Evolutionary conservation across 2,797 vertebrate genomes (phyloP).

Genomic region (Gastrophryne carolinensis): DNA sequence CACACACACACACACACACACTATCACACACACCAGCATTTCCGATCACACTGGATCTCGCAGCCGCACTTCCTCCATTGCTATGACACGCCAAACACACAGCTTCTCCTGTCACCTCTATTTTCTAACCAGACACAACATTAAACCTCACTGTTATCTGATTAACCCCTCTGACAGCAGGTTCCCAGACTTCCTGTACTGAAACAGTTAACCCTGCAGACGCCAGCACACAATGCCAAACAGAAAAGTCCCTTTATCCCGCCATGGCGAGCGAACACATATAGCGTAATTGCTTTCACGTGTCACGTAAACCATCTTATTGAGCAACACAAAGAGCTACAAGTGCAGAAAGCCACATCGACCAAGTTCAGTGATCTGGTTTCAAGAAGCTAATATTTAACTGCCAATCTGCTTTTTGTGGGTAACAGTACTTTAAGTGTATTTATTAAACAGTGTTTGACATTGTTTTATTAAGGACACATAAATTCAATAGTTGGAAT

Average conservation of each 20-base stretch:
- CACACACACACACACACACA: too few species aligned
- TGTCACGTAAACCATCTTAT: not conserved
- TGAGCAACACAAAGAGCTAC: not conserved
- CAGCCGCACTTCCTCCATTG: not conserved
- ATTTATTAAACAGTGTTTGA: too few species aligned
- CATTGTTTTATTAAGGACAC: too few species aligned
- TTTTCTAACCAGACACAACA: not conserved
- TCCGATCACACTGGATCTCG: slow-evolving; percentile 57
- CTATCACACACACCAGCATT: slow-evolving; percentile 55
- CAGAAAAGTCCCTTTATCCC: not conserved
- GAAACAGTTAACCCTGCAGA: not conserved
- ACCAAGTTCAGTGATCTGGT: too few species aligned
- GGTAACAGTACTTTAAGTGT: too few species aligned
- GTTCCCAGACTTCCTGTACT: not conserved
- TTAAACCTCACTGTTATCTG: not conserved
- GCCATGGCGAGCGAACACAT: not conserved
- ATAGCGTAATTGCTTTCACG: not conserved
- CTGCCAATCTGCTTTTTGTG: too few species aligned
- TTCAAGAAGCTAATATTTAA: too few species aligned
- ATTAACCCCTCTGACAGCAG: not conserved
- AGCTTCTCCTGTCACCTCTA: not conserved
- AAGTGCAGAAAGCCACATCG: not conserved
- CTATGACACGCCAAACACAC: not conserved
- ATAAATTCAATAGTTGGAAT: too few species aligned
- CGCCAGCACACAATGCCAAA: not conserved